These are phyloP conservation scores for Sceloporus undulatus DNA, from an alignment of 2,113 vertebrate species.

Conservation along the genomic window DNA sequence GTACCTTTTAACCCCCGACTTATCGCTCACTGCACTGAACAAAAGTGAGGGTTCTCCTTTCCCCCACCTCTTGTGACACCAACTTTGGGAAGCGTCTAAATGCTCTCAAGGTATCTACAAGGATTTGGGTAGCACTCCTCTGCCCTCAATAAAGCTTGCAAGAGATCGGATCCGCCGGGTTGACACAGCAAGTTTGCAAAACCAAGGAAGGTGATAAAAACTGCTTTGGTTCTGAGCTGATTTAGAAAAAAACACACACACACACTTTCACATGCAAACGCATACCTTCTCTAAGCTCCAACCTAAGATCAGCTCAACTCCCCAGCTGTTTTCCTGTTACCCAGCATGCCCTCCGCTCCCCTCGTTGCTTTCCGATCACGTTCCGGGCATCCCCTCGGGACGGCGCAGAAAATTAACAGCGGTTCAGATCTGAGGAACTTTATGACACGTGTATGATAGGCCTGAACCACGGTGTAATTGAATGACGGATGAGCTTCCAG, in stretches of 20 bases:
- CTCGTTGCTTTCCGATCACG: slow-evolving; percentile 75
- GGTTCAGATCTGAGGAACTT: slow-evolving; percentile 81
- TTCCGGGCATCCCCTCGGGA: slow-evolving; percentile 76
- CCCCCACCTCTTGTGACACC: no score
- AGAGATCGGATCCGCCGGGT: no score
- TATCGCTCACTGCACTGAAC: no score
- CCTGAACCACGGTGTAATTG: slow-evolving; percentile 81
- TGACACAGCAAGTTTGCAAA: background rate
- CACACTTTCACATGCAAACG: background rate
- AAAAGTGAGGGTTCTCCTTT: no score
- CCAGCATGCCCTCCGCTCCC: slow-evolving; percentile 71
- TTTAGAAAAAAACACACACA: no score
- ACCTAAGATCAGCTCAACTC: background rate
- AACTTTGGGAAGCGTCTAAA: no score
- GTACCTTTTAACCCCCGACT: no score
- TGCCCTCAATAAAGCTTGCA: background rate
- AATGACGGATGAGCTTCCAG: slow-evolving; percentile 83
- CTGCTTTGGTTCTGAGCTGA: background rate
- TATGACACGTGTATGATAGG: slow-evolving; percentile 83
- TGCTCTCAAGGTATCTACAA: no score
- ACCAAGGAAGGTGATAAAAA: background rate
- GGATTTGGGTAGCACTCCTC: no score
- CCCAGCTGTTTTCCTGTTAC: slow-evolving; percentile 37
- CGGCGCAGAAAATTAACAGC: slow-evolving; percentile 80
- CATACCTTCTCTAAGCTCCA: slow-evolving; percentile 2